Percentiles rank a stretch among this genome's conserved stretches.
These are phyloP conservation scores for Myripristis jacobus DNA, from an alignment of 2,797 vertebrate species.

Conservation along the genomic window DNA sequence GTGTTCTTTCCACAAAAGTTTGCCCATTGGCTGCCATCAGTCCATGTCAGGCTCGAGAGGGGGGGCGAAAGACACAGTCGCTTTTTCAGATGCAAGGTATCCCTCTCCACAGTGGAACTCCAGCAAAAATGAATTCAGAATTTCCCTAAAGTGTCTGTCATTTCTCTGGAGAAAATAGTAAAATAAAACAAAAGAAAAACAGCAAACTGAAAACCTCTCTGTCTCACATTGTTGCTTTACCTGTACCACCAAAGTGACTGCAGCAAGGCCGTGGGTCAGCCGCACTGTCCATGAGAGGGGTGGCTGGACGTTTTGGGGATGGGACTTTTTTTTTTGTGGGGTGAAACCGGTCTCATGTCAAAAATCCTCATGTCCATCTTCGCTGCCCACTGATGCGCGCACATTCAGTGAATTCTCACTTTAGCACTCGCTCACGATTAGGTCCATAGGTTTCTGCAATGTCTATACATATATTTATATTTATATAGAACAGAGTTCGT, in stretches of 20 bases:
- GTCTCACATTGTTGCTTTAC: constrained; percentile 20
- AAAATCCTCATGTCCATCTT: constrained; percentile 70
- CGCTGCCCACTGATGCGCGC: constrained; percentile 31
- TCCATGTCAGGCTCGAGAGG: constrained; percentile 69
- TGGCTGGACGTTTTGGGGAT: constrained; percentile 8
- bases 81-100: constrained; percentile 64
- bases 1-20: constrained; percentile 73
- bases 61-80: constrained; percentile 62
- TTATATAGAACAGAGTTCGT: constrained; percentile 80
- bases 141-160: constrained; percentile 72
- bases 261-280: constrained; percentile 55
- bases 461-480: constrained; percentile 85
- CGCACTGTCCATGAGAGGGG: constrained; percentile 59
- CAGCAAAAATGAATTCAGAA: constrained; percentile 62
- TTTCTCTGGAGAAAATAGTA: constrained; percentile 68
- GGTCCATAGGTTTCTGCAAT: constrained; percentile 80
- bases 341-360: constrained; percentile 63
- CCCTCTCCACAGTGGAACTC: constrained; percentile 70
- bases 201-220: constrained; percentile 46
- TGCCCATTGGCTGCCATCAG: constrained; percentile 69
- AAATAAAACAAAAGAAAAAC: constrained; percentile 43
- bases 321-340: constrained; percentile 14
- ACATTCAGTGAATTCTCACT: constrained; percentile 47
- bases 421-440: constrained; percentile 54
- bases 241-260: constrained; percentile 43